Evolutionary conservation across 1,140 invertebrate genomes (phyloP), one percentile per base, ranked within the genome.

Genomic region (Phortica variegata): DNA sequence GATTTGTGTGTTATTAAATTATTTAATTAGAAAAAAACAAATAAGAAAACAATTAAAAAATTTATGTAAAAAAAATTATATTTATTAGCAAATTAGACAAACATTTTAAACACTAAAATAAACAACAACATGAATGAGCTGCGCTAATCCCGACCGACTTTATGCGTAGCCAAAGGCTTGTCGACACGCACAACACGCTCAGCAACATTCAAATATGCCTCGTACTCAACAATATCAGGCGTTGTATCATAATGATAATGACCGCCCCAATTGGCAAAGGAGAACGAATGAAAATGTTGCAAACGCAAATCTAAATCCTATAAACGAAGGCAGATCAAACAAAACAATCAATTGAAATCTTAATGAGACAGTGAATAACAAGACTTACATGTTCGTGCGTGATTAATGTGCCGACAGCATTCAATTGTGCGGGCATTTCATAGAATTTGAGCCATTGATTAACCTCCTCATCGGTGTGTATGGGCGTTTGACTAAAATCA

Each of bases 211-310:
- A 95, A 93, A 75, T 94, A 97, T 0, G 87, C 94, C 52, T 90
- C 78, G 37, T 76, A 97, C 70, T 91, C 85, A 2, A 87, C 91
- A 19, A 76, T 81, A 12, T 88, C 84, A 0, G 95, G 93, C 16
- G 91, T 92, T 5, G 87, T 91, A 78, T 97, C 95, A 71, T 88
- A 88, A 77, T 97, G 94, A 79, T 97, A 98, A 82, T 98, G 95
- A 4, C 95, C 95, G 50, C 90, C 95, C 79, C 92, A 87, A 20
- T 87, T 88, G 74, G 91, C 87, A 61, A 85, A 77, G 68, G 90
- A 90, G 75, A 90, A 95, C 49, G 91, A 91, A 75, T 98, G 95
- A 72, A 96, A 97, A 79, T 98, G 94, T 76, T 97, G 93, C 21
- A 95, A 82, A 58, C 94, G 81, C 18, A 97, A 80, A 79, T 97